Conservation (phyloP, 2,888 invertebrate genomes). For the Drosophila bunnanda region DNA sequence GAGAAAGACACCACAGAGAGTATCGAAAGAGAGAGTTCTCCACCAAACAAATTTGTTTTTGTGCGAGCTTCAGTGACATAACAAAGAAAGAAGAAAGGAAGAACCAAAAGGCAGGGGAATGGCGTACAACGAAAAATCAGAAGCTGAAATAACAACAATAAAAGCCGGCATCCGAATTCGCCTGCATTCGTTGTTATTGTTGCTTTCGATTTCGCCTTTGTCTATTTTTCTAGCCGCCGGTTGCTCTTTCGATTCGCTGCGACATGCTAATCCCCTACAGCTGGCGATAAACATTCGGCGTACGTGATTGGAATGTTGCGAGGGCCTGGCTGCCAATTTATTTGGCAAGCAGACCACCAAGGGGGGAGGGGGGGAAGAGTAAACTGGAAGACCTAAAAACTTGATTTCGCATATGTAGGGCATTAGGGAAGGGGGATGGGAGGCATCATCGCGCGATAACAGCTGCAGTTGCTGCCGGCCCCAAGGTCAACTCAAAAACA, state of each 20-base stretch:
- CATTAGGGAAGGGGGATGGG: constrained; percentile 4
- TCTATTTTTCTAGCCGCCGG: constrained; percentile 33
- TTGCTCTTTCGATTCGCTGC: constrained; percentile 20
- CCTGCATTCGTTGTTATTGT: constrained; percentile 19
- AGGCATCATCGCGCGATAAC: constrained; percentile 13
- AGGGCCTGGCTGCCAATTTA: constrained; percentile 26
- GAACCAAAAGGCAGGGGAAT: background rate
- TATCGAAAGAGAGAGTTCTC: constrained; percentile 30
- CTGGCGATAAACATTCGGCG: constrained; percentile 35
- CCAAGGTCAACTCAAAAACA: constrained; percentile 50
- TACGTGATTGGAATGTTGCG: constrained; percentile 34
- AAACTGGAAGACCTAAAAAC: constrained; percentile 28
- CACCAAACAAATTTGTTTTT: constrained; percentile 35
- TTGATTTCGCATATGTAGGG: constrained; percentile 21
- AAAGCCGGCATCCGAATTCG: constrained; percentile 37
- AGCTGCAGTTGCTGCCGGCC: constrained; percentile 35
- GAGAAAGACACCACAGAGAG: background rate
- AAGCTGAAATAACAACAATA: constrained; percentile 36
- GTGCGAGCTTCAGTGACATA: constrained; percentile 35
- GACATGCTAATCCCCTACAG: constrained; percentile 27
- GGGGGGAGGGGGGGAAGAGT: constrained; percentile 3
- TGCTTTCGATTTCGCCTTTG: constrained; percentile 23
- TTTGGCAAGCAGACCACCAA: constrained; percentile 11
- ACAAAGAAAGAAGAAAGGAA: constrained; percentile 29
- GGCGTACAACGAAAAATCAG: constrained; percentile 35